phyloP scores from a whole-genome alignment of 2,797 vertebrate species.

The Macrochelys suwanniensis region DNA sequence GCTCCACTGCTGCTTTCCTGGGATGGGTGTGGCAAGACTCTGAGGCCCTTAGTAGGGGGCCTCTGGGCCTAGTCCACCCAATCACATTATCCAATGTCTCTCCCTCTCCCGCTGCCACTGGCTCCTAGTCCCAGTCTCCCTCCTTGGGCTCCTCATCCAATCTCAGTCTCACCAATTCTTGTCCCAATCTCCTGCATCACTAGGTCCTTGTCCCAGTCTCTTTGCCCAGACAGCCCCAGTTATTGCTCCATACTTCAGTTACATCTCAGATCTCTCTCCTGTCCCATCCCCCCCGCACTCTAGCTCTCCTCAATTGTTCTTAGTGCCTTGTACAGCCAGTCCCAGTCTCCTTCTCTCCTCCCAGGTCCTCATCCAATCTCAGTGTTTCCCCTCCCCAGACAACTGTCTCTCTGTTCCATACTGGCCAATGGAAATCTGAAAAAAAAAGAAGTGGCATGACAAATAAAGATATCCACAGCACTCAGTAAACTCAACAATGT shows the following conservation, averaged over 20 bases:
- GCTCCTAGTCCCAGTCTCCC: neutral
- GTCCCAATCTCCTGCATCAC: neutral
- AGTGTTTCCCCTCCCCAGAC: too few species aligned
- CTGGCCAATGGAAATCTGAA: neutral
- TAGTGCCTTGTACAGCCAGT: neutral
- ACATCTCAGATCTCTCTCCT: neutral
- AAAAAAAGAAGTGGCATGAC: neutral
- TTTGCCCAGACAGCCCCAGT: neutral
- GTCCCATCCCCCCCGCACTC: neutral
- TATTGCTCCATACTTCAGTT: neutral
- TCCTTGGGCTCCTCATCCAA: neutral
- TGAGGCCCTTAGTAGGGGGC: too few species aligned
- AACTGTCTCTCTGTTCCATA: neutral
- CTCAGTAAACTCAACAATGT: neutral
- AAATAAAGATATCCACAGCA: neutral
- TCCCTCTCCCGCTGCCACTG: neutral
- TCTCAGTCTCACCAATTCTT: neutral
- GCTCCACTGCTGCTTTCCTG: too few species aligned
- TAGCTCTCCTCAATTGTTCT: neutral
- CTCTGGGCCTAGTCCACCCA: too few species aligned
- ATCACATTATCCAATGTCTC: neutral
- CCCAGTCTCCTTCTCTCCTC: neutral
- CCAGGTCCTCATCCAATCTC: neutral
- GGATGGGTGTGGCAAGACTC: too few species aligned
- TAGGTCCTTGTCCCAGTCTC: neutral